These are phyloP conservation scores for Sarcophaga peregrina DNA, from an alignment of 1,140 invertebrate genomes.

Conservation along the genomic window DNA sequence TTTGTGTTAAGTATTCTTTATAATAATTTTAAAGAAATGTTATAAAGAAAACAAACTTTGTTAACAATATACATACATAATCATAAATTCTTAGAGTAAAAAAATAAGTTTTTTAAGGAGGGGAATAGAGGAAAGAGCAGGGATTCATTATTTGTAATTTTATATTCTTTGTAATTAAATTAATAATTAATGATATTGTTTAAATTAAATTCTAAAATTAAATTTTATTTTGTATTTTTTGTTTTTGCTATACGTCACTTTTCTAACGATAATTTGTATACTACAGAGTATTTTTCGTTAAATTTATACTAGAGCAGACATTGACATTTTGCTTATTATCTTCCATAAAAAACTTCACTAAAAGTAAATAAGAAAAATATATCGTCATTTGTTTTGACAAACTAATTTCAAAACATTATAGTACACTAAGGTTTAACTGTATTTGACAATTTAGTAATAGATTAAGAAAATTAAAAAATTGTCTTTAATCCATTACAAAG, in stretches of 20 bases:
- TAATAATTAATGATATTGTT: background rate
- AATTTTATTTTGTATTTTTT: background rate
- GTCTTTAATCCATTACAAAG: too few relatives aligned
- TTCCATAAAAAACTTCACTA: conserved; percentile 8
- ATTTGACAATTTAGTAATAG: too few relatives aligned
- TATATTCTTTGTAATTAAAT: background rate
- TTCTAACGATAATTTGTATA: background rate
- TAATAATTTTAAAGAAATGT: background rate
- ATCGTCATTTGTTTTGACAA: too few relatives aligned
- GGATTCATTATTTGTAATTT: background rate
- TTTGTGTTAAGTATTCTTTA: background rate
- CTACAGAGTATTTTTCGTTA: conserved; percentile 9
- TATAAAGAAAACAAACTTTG: background rate
- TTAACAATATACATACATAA: background rate
- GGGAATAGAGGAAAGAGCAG: background rate
- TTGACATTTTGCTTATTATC: background rate
- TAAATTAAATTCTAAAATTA: background rate
- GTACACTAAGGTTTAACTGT: too few relatives aligned
- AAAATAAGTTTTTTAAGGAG: background rate
- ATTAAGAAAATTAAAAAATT: too few relatives aligned
- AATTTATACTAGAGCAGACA: conserved; percentile 23
- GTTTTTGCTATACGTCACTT: background rate
- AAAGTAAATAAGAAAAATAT: conserved; percentile 5
- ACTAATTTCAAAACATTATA: too few relatives aligned
- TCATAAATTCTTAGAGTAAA: background rate